Evolutionary conservation across 2,888 invertebrate species (phyloP).

Genomic region (Drosophila emarginata): DNA sequence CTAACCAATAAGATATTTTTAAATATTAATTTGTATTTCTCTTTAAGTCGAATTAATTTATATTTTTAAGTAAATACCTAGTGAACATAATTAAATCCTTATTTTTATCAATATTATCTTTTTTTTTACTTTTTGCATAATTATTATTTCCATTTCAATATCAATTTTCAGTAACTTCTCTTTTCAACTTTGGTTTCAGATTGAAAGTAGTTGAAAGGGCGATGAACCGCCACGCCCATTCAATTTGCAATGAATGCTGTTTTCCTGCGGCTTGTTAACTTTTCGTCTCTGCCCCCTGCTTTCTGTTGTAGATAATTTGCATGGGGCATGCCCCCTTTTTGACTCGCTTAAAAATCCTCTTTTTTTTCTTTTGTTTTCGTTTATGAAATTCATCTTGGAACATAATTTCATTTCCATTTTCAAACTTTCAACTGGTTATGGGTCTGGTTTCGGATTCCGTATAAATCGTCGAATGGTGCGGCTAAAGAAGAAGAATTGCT

Average conservation of each 20-base stretch:
- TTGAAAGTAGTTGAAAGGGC: background rate
- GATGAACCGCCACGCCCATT: background rate
- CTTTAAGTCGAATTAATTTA: too few species aligned
- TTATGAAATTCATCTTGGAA: background rate
- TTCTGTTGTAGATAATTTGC: background rate
- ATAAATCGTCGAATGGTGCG: background rate
- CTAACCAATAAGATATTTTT: too few species aligned
- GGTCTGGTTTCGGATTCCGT: background rate
- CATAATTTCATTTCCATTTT: background rate
- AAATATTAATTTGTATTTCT: too few species aligned
- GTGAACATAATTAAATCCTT: too few species aligned
- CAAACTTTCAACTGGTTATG: background rate
- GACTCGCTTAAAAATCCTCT: background rate
- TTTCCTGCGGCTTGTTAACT: background rate
- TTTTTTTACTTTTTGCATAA: background rate
- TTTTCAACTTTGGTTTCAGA: background rate
- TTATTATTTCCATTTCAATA: background rate
- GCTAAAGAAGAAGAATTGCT: constrained; percentile 11
- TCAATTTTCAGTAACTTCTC: background rate
- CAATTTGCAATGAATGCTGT: background rate
- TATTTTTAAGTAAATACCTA: too few species aligned
- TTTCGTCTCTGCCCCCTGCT: background rate
- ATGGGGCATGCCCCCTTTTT: constrained; percentile 2
- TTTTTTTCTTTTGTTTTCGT: too few species aligned
- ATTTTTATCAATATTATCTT: background rate